Conservation (phyloP, 2,113 vertebrate species). For the Potamarius usumacintae region DNA sequence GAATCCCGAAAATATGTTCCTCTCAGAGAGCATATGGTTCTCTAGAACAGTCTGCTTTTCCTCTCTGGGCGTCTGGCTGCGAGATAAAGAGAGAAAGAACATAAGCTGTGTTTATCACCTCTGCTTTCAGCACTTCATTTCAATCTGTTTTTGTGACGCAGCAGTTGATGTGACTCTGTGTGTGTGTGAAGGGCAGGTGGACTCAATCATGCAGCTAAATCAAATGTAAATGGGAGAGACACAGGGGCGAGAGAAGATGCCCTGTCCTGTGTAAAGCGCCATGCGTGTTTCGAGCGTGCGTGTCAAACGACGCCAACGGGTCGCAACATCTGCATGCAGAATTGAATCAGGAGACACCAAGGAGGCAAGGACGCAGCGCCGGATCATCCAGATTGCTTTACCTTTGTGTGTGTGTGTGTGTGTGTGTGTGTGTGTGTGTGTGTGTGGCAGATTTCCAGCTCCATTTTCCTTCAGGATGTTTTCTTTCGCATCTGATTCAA, state of each 20-base stretch:
- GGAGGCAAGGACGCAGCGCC: not conserved
- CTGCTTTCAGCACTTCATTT: constrained; percentile 50
- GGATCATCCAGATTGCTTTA: not conserved
- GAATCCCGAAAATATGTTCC: not conserved
- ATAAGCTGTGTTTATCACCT: constrained; percentile 54
- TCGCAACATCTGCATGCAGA: constrained; percentile 56
- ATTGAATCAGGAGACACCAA: constrained; percentile 43
- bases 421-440: constrained; percentile 15
- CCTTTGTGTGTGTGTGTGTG: not conserved
- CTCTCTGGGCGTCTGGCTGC: not conserved
- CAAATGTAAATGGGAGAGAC: constrained; percentile 65
- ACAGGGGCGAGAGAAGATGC: constrained; percentile 46
- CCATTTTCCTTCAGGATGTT: not conserved
- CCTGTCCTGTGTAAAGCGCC: constrained; percentile 51
- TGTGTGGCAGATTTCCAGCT: constrained; percentile 1
- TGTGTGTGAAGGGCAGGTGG: constrained; percentile 60
- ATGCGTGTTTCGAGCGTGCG: constrained; percentile 57
- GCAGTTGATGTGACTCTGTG: not conserved
- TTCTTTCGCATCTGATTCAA: not conserved
- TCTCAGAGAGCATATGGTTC: not conserved
- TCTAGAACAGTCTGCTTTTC: not conserved
- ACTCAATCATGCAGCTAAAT: constrained; percentile 66
- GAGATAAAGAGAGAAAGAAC: not conserved
- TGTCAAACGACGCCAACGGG: constrained; percentile 54
- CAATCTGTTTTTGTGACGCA: constrained; percentile 59